Conservation (phyloP, 2,113 vertebrate genomes). For the Poeciliopsis occidentalis region DNA sequence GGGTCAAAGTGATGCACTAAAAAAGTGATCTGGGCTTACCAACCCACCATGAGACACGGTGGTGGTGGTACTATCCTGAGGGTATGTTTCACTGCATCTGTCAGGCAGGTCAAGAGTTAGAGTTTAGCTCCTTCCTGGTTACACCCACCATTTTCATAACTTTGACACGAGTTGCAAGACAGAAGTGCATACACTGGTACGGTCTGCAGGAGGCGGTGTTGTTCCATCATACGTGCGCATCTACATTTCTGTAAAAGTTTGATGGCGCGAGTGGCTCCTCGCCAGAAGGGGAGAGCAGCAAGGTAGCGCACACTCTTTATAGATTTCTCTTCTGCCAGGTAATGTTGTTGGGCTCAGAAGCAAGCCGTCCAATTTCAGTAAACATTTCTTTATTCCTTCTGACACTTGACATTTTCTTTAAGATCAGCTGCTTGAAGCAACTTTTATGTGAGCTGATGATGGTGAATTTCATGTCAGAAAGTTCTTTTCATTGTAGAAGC, state of each 20-base stretch:
- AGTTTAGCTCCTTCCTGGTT: neutral
- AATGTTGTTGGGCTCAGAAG: slow-evolving; percentile 16
- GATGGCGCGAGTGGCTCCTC: neutral
- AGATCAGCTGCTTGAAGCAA: neutral
- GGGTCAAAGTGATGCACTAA: no score
- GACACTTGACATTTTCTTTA: slow-evolving; percentile 45
- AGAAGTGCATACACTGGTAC: neutral
- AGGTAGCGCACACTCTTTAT: neutral
- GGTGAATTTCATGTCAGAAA: neutral
- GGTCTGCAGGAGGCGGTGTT: neutral
- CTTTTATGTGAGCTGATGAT: neutral
- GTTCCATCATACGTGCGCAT: no score
- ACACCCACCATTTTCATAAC: neutral
- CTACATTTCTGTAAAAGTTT: no score
- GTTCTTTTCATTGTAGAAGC: neutral
- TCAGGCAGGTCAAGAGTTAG: no score
- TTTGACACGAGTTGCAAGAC: neutral
- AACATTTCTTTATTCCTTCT: slow-evolving; percentile 31
- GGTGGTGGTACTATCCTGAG: neutral
- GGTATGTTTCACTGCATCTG: no score
- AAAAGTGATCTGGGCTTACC: no score
- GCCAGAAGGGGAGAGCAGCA: neutral
- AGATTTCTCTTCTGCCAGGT: neutral
- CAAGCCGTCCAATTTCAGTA: slow-evolving; percentile 14
- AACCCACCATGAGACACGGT: neutral